Evolutionary conservation across 2,113 vertebrate genomes (phyloP), one percentile per base, ranked within the genome.

Genomic region (Tylochromis polylepis): DNA sequence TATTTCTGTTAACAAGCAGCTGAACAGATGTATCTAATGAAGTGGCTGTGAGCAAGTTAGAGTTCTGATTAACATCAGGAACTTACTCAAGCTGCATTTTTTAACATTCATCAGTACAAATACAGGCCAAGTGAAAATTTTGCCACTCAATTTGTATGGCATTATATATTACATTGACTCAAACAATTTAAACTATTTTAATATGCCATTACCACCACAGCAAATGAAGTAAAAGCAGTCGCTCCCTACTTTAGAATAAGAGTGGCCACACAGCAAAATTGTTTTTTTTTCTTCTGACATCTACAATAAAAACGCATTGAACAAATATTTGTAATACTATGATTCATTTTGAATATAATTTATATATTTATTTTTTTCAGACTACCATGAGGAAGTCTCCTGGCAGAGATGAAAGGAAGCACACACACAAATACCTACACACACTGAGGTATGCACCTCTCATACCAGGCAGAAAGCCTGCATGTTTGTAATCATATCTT

Each of bases 401-500:
- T 31, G 41, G 38, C 22, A 60, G 41, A 31, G 16, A 49, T 31
- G 18, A 78, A 78, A 3, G 29, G 20, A 81, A 14, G 34, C 60
- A 27, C 11, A 70, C n/a, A 77, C 11, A 58, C 15, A 27, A 27
- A 49, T 20, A 65, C 22, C 9, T 77, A 46, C 60, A 79, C 5
- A 11, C 22, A 36, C 49, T 75, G 46, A 84, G 60, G 24, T 29
- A 79, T 55, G 49, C 85, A 31, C 3, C 20, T 34, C 84, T 80
- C 57, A 46, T 77, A 62, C 29, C 79, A 62, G 38, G 49, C 53
- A 82, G 31, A 83, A 1, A 67, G 58, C 86, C 75, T 86, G 81
- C 83, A 82, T 86, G 87, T 87, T 86, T 91, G 88, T 89, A 93
- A 89, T 90, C 89, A 84, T 87, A 87, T 82, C 87, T 90, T 87